These are phyloP conservation scores for Orientallactaga bullata DNA, from an alignment of 2,113 vertebrate genomes.

Conservation along the genomic window DNA sequence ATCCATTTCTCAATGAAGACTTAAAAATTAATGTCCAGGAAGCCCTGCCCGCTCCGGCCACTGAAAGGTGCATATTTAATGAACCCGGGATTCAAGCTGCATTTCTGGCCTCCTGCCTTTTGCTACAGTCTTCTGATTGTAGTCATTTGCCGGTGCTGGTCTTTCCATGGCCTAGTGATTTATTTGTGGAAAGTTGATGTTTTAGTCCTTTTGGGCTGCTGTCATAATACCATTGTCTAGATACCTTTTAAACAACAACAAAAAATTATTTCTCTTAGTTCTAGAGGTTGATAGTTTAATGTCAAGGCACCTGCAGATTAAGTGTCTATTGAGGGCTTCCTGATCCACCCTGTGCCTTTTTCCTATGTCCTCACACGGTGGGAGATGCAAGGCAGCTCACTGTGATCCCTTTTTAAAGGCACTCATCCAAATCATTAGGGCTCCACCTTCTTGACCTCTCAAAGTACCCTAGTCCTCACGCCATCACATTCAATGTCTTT, in stretches of 20 bases:
- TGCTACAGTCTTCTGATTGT: no score
- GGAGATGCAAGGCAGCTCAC: not conserved
- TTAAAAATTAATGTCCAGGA: not conserved
- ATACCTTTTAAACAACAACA: not conserved
- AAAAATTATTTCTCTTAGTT: not conserved
- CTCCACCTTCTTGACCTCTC: not conserved
- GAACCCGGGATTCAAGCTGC: not conserved
- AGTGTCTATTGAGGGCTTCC: not conserved
- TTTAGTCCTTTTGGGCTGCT: not conserved
- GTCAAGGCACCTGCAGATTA: not conserved
- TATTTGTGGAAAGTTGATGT: not conserved
- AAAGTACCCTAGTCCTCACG: not conserved
- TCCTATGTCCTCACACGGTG: not conserved
- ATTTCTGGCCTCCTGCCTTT: no score
- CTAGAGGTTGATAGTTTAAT: not conserved
- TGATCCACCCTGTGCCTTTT: not conserved
- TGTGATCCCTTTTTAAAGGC: not conserved
- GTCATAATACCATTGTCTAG: no score
- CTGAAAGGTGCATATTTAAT: not conserved
- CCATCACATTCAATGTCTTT: not conserved
- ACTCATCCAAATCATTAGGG: not conserved
- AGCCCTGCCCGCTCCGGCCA: not conserved
- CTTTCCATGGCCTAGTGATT: no score
- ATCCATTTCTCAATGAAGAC: not conserved
- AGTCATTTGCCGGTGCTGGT: no score